Conservation (phyloP, 2,888 invertebrate genomes). For the Coenonympha arcania region DNA sequence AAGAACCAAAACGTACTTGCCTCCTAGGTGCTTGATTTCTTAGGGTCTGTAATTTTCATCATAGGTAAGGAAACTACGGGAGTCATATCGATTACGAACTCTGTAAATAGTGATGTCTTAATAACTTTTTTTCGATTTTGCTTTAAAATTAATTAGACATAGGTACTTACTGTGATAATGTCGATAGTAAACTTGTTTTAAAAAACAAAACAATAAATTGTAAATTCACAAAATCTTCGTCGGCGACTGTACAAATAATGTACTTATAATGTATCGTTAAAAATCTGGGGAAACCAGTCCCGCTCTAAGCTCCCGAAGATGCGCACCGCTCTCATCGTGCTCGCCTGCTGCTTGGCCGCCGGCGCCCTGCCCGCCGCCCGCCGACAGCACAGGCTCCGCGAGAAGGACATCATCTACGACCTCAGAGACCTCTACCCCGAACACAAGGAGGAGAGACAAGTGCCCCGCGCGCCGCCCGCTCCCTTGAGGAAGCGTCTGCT, state of each 20-base stretch:
- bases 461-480: background rate
- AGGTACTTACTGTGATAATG: too few relatives aligned
- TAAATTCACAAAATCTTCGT: slow-evolving; percentile 1
- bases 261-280: slow-evolving; percentile 31
- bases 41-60: too few relatives aligned
- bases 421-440: background rate
- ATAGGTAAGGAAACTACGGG: too few relatives aligned
- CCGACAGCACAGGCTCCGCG: background rate
- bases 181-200: too few relatives aligned
- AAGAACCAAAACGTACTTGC: too few relatives aligned
- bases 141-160: too few relatives aligned
- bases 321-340: slow-evolving; percentile 18
- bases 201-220: too few relatives aligned
- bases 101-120: too few relatives aligned
- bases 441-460: background rate
- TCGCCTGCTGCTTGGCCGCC: slow-evolving; percentile 15
- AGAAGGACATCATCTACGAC: background rate
- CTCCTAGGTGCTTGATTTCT: too few relatives aligned
- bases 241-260: slow-evolving; percentile 20
- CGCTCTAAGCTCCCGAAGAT: slow-evolving; percentile 22
- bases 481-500: slow-evolving; percentile 9
- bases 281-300: slow-evolving; percentile 30
- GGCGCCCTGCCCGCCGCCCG: background rate
- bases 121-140: too few relatives aligned
- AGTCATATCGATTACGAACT: too few relatives aligned